phyloP scores from a whole-genome alignment of 1,140 invertebrate species.

The Chironomus tepperi region DNA sequence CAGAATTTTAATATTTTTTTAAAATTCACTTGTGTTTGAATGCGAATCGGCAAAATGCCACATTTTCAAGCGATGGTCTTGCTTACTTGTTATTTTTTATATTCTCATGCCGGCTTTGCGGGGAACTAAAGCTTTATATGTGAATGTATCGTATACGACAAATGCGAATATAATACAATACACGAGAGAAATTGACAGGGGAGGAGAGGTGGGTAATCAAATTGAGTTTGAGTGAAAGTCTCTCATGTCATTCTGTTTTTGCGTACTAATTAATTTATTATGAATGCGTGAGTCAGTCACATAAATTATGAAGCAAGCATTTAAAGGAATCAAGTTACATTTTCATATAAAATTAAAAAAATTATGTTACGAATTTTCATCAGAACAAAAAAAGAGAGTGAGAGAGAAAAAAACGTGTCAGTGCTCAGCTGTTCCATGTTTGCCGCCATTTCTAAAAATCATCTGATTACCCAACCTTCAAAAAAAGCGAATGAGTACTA shows the following conservation, averaged over 20 bases:
- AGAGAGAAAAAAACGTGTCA: slow-evolving; percentile 18
- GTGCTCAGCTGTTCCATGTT: slow-evolving; percentile 17
- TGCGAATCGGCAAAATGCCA: not conserved
- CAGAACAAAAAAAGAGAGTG: not conserved
- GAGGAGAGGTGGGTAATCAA: not conserved
- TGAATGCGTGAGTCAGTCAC: not conserved
- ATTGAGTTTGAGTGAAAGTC: not conserved
- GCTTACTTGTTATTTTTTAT: not conserved
- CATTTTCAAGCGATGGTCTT: no score
- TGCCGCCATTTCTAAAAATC: slow-evolving; percentile 23
- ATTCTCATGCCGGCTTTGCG: slow-evolving; percentile 21
- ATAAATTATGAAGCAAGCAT: not conserved
- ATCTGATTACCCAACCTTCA: slow-evolving; percentile 23
- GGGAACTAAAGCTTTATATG: not conserved
- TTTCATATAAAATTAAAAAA: not conserved
- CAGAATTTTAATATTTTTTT: not conserved
- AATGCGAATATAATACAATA: not conserved
- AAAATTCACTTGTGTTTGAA: not conserved
- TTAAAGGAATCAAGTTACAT: not conserved
- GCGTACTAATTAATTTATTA: slow-evolving; percentile 20
- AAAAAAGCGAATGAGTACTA: slow-evolving; percentile 4
- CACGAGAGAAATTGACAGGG: no score
- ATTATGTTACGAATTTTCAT: not conserved
- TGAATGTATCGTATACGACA: not conserved
- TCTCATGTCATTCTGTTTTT: not conserved